A percentile compares a stretch with the other conserved stretches of the same genome.
These are phyloP conservation scores for Anas acuta DNA, from an alignment of 2,797 vertebrate species.

Conservation along the genomic window DNA sequence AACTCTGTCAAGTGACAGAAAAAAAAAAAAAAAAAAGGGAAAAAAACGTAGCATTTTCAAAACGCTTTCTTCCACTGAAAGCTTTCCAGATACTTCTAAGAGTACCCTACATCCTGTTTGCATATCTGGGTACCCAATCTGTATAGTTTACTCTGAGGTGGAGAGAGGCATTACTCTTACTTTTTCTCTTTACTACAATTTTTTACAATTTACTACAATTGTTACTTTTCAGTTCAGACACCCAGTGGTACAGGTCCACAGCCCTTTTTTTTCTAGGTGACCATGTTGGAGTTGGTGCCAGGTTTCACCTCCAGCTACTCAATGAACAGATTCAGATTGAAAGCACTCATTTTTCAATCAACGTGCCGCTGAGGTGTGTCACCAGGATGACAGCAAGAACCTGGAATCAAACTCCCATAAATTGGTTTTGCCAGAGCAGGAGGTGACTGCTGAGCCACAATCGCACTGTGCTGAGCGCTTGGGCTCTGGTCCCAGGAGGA, in stretches of 20 bases:
- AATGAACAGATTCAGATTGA: neutral
- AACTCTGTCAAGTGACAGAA: neutral
- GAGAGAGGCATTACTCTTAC: neutral
- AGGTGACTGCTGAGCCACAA: rapidly evolving
- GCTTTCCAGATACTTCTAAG: neutral
- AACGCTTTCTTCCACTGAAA: neutral
- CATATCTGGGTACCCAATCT: neutral
- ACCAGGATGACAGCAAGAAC: neutral
- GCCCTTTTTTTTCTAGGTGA: neutral
- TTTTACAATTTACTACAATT: neutral
- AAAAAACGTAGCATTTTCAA: neutral
- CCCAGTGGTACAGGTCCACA: neutral
- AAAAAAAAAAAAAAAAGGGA: neutral
- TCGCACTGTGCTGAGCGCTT: too few relatives aligned
- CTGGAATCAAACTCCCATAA: neutral
- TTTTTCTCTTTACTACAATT: neutral
- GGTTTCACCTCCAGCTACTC: neutral
- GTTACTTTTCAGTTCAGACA: neutral
- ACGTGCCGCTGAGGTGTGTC: neutral
- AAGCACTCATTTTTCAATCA: neutral
- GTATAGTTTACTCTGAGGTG: neutral
- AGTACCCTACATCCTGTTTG: neutral
- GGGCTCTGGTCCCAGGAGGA: neutral
- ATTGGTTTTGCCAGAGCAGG: neutral
- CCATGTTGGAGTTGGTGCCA: neutral